Evolutionary conservation across 2,113 vertebrate genomes (phyloP).

Genomic region (Axis porcinus): DNA sequence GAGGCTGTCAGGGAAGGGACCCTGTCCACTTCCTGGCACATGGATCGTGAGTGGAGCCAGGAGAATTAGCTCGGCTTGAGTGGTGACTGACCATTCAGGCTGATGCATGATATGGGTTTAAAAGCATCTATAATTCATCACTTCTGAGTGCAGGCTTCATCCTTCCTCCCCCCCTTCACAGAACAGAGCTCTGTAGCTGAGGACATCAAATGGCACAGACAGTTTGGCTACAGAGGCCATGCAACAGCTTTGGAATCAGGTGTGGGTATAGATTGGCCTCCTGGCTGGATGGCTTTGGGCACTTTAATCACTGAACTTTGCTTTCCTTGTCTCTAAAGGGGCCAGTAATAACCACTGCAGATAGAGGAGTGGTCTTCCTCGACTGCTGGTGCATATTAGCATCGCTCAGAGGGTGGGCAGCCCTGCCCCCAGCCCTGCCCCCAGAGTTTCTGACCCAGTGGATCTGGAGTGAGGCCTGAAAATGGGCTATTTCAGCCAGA

Average conservation of each 20-base stretch:
- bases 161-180: not conserved
- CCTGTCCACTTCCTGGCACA: not conserved
- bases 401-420: not conserved
- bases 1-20: not conserved
- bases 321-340: not conserved
- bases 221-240: not conserved
- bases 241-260: not conserved
- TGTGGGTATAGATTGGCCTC: not conserved
- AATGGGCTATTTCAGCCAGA: not conserved
- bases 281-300: not conserved
- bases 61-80: not conserved
- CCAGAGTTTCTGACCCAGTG: not conserved
- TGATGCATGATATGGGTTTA: conserved; percentile 15
- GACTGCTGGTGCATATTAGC: not conserved
- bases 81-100: not conserved
- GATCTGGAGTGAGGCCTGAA: not conserved
- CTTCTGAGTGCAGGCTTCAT: conserved; percentile 2
- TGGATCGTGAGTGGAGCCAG: not conserved
- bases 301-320: not conserved
- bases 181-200: not conserved
- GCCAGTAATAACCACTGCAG: not conserved
- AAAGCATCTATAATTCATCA: conserved; percentile 57
- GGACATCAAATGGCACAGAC: not conserved
- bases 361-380: not conserved
- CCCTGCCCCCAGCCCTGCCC: not conserved